Evolutionary conservation across 1,140 invertebrate species (phyloP).

Genomic region (Panulirus ornatus): DNA sequence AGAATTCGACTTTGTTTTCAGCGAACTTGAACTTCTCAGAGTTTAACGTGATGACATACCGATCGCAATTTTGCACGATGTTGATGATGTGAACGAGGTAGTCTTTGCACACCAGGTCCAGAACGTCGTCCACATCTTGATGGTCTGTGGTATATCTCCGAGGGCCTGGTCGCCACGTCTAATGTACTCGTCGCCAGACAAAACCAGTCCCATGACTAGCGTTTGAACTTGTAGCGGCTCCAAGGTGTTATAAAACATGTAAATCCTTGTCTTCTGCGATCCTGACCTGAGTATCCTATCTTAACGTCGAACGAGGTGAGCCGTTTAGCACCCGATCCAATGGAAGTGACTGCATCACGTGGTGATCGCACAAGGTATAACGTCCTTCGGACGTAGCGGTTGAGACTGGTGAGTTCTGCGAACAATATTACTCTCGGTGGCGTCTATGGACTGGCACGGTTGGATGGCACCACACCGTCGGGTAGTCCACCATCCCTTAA

Average conservation of each 20-base stretch:
- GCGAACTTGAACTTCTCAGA: too few relatives aligned
- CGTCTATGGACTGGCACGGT: conserved; percentile 78
- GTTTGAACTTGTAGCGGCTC: background rate
- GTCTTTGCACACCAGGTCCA: background rate
- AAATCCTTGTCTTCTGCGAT: background rate
- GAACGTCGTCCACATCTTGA: background rate
- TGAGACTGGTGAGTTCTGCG: conserved; percentile 77
- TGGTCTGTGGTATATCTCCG: background rate
- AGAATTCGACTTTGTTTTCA: too few relatives aligned
- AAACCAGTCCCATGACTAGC: background rate
- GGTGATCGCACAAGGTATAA: conserved; percentile 75
- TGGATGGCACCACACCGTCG: conserved; percentile 77
- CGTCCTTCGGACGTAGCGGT: conserved; percentile 76
- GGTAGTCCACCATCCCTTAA: conserved; percentile 72
- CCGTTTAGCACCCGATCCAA: conserved; percentile 12
- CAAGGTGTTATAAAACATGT: conserved; percentile 13
- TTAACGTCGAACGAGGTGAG: too few relatives aligned
- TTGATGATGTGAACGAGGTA: background rate
- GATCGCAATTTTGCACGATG: too few relatives aligned
- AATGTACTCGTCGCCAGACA: background rate
- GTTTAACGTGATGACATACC: too few relatives aligned
- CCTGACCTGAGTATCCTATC: background rate
- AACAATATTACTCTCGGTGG: conserved; percentile 77
- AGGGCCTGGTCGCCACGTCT: background rate
- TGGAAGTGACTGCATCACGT: conserved; percentile 63